phyloP scores from a whole-genome alignment of 2,888 invertebrate species.

The Anoncus sp. region DNA sequence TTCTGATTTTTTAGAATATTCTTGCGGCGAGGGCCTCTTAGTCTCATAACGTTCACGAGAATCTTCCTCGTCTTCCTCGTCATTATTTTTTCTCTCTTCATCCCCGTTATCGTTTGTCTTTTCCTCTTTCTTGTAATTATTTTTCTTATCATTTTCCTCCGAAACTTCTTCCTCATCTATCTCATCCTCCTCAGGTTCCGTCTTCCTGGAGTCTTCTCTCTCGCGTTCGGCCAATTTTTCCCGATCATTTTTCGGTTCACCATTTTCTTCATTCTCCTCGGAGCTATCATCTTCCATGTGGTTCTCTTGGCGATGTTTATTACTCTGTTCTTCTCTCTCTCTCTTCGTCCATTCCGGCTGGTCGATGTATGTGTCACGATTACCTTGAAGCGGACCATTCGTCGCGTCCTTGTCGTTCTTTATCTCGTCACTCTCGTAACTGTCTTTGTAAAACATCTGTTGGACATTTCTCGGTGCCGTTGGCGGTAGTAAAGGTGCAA shows the following conservation, averaged over 20 bases:
- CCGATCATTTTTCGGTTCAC: slow-evolving; percentile 17
- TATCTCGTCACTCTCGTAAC: slow-evolving; percentile 71
- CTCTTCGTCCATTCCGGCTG: slow-evolving; percentile 72
- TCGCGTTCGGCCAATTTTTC: slow-evolving; percentile 11
- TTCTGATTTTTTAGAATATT: slow-evolving; percentile 39
- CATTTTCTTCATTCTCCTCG: slow-evolving; percentile 36
- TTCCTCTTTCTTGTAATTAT: slow-evolving; percentile 46
- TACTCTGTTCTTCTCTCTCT: slow-evolving; percentile 60
- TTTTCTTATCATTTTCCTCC: slow-evolving; percentile 35
- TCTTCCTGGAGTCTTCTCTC: slow-evolving; percentile 5
- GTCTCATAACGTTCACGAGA: slow-evolving; percentile 33
- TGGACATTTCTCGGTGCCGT: slow-evolving; percentile 52
- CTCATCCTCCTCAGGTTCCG: too few species aligned
- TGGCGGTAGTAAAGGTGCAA: slow-evolving; percentile 69
- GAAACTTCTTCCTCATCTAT: slow-evolving; percentile 1
- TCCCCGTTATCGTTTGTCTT: not conserved
- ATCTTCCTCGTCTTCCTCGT: slow-evolving; percentile 32
- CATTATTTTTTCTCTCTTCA: slow-evolving; percentile 15
- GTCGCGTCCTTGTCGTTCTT: slow-evolving; percentile 69
- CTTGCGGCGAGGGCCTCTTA: slow-evolving; percentile 14
- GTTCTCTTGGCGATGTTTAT: slow-evolving; percentile 64
- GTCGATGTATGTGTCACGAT: slow-evolving; percentile 61
- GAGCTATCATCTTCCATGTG: slow-evolving; percentile 63
- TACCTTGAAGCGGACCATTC: slow-evolving; percentile 53
- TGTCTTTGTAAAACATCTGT: slow-evolving; percentile 62